phyloP scores from a whole-genome alignment of 92 coral and sea anemone species.

The Bergia puertoricense region DNA sequence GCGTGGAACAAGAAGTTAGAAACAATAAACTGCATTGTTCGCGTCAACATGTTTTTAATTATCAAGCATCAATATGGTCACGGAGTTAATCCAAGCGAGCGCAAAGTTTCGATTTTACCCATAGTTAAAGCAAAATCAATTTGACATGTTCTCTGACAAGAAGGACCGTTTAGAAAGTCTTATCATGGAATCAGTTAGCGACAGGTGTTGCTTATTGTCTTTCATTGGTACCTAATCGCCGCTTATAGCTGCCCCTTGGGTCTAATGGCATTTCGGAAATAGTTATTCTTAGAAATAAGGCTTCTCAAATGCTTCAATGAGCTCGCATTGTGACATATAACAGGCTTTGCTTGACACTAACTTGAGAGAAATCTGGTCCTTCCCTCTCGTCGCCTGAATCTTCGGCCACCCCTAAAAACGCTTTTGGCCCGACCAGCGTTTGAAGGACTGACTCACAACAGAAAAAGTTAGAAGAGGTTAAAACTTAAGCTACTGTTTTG shows the following conservation, averaged over 20 bases:
- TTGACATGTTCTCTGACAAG: not conserved
- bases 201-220: not conserved
- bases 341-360: conserved; percentile 4
- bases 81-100: not conserved
- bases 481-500: not conserved
- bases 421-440: not conserved
- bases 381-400: conserved; percentile 26
- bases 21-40: not conserved
- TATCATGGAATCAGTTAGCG: not conserved
- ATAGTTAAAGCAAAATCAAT: not conserved
- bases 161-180: not conserved
- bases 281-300: conserved; percentile 19
- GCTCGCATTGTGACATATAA: conserved; percentile 31
- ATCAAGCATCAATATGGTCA: not conserved
- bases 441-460: not conserved
- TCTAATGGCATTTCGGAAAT: conserved; percentile 36
- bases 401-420: conserved; percentile 9
- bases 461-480: conserved; percentile 1
- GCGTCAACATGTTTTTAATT: not conserved
- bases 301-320: conserved; percentile 21
- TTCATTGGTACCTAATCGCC: conserved; percentile 24
- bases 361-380: not conserved
- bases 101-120: not conserved
- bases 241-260: conserved; percentile 12
- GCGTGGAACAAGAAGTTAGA: not conserved